Evolutionary conservation across 2,797 vertebrate genomes (phyloP).

Genomic region (Scleropages formosus): DNA sequence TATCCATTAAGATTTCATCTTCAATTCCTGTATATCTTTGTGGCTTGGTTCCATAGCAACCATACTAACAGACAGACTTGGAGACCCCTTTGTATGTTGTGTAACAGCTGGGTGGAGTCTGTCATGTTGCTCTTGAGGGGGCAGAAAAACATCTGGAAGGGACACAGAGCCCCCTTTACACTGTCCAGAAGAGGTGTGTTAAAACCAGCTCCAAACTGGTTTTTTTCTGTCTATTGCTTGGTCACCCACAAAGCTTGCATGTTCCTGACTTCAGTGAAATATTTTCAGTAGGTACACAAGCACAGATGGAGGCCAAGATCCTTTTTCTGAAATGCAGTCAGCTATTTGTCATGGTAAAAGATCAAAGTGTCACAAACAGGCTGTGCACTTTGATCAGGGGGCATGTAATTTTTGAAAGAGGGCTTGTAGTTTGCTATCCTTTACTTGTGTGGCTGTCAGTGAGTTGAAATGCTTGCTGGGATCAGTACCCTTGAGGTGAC

Average conservation of each 20-base stretch:
- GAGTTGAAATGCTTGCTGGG: background rate
- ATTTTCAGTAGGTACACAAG: too few species aligned
- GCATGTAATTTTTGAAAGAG: background rate
- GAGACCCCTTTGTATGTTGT: slow-evolving; percentile 38
- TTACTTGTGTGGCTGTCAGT: background rate
- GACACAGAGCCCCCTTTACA: too few species aligned
- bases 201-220: too few species aligned
- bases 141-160: too few species aligned
- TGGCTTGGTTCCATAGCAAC: slow-evolving; percentile 51
- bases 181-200: too few species aligned
- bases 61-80: slow-evolving; percentile 39
- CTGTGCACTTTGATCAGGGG: background rate
- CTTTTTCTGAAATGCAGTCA: background rate
- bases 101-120: slow-evolving; percentile 40
- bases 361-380: background rate
- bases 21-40: slow-evolving; percentile 37
- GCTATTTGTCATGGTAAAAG: background rate
- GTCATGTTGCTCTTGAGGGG: too few species aligned
- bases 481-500: background rate
- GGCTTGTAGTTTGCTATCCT: background rate
- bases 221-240: too few species aligned
- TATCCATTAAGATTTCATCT: slow-evolving; percentile 35
- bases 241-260: too few species aligned
- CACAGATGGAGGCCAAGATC: background rate
- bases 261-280: too few species aligned